phyloP scores from a whole-genome alignment of 2,888 invertebrate species.

The Hemicrepidius hirtus region DNA sequence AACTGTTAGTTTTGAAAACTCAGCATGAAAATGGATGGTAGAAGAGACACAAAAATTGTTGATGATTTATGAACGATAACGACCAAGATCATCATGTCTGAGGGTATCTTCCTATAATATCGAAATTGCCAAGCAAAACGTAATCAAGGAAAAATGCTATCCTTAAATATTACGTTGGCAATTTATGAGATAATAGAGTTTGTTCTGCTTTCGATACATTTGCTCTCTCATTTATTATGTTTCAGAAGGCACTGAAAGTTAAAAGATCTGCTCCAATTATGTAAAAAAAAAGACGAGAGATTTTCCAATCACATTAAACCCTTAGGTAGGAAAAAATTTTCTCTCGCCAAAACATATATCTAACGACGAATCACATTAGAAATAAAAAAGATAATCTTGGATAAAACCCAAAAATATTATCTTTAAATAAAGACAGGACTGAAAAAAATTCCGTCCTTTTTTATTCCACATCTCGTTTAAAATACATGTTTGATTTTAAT shows the following conservation, averaged over 20 bases:
- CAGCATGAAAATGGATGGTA: slow-evolving; percentile 16
- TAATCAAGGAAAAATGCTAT: slow-evolving; percentile 23
- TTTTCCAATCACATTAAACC: no score
- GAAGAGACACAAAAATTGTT: slow-evolving; percentile 15
- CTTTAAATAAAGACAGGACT: no score
- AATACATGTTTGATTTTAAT: neutral
- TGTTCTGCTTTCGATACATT: neutral
- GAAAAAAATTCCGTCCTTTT: neutral
- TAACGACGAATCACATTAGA: no score
- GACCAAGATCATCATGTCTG: slow-evolving; percentile 38
- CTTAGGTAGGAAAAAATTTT: no score
- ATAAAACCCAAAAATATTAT: no score
- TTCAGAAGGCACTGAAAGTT: neutral
- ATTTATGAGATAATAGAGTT: slow-evolving; percentile 6
- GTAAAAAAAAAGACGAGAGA: no score
- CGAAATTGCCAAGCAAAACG: slow-evolving; percentile 35
- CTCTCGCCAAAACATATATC: no score
- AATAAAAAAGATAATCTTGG: no score
- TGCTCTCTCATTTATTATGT: neutral
- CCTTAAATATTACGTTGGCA: slow-evolving; percentile 21
- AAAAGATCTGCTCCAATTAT: neutral
- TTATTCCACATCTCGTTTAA: neutral
- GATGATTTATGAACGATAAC: slow-evolving; percentile 46
- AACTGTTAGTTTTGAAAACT: slow-evolving; percentile 18
- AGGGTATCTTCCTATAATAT: slow-evolving; percentile 37